Conservation (phyloP, 2,888 invertebrate species). For the Imbricaverruca yamaguchii region DNA sequence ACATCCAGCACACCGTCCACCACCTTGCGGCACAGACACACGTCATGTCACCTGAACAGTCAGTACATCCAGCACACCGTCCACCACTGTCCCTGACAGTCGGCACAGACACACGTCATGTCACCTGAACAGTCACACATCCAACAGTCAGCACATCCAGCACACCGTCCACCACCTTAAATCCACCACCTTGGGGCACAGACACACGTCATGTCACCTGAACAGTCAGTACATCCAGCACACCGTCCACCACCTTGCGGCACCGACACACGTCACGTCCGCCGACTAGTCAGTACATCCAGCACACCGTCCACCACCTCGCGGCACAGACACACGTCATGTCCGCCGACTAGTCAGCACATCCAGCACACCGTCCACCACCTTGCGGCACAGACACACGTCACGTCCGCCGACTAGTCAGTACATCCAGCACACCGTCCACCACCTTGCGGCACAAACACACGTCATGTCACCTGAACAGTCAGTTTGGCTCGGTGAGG, state of each 20-base stretch:
- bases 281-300: no score
- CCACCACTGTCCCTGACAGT: slow-evolving; percentile 67
- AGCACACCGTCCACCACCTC: slow-evolving; percentile 81
- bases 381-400: slow-evolving; percentile 44
- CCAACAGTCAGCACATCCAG: no score
- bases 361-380: slow-evolving; percentile 83
- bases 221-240: no score
- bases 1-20: slow-evolving; percentile 85
- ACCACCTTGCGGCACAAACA: slow-evolving; percentile 54
- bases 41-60: no score
- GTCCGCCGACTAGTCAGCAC: no score
- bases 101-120: neutral
- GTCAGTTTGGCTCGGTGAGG: no score
- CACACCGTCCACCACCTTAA: slow-evolving; percentile 74
- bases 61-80: slow-evolving; percentile 84
- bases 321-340: slow-evolving; percentile 8
- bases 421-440: slow-evolving; percentile 83
- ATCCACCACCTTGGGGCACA: slow-evolving; percentile 61
- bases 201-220: neutral
- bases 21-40: slow-evolving; percentile 47
- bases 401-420: no score
- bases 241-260: slow-evolving; percentile 70
- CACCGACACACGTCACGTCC: neutral
- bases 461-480: no score
- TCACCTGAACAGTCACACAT: no score